Evolutionary conservation across 2,888 invertebrate genomes (phyloP).

Genomic region (Penaeus monodon): DNA sequence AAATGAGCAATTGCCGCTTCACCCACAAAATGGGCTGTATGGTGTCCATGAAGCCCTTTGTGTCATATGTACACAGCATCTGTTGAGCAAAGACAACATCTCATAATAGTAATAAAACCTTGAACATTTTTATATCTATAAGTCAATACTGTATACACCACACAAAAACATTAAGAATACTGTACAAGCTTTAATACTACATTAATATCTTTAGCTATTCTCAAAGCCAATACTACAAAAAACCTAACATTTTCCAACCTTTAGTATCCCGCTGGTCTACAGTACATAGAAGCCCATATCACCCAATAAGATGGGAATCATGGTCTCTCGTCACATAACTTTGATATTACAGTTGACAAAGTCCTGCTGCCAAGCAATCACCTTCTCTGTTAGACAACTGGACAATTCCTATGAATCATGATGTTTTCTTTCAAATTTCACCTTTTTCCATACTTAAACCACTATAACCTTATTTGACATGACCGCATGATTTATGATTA

Average conservation of each 20-base stretch:
- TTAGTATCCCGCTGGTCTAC: slow-evolving; percentile 53
- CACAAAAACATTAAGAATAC: too few species aligned
- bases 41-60: slow-evolving; percentile 38
- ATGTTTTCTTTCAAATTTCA: too few species aligned
- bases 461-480: too few species aligned
- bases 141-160: neutral
- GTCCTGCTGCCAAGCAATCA: slow-evolving; percentile 40
- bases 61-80: slow-evolving; percentile 44
- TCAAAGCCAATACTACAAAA: too few species aligned
- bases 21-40: slow-evolving; percentile 50
- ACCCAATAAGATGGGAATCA: slow-evolving; percentile 48
- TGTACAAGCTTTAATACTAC: too few species aligned
- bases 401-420: too few species aligned
- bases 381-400: slow-evolving; percentile 22
- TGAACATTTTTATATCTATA: neutral
- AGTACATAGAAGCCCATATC: slow-evolving; percentile 50
- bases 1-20: slow-evolving; percentile 50
- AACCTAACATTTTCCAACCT: neutral
- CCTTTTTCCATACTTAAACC: too few species aligned
- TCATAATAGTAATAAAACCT: neutral
- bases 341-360: slow-evolving; percentile 22
- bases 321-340: slow-evolving; percentile 45
- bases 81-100: neutral
- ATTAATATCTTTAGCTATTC: too few species aligned
- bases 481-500: too few species aligned